Evolutionary conservation across 2,888 invertebrate species (phyloP).

Genomic region (Drosophila mimetica): DNA sequence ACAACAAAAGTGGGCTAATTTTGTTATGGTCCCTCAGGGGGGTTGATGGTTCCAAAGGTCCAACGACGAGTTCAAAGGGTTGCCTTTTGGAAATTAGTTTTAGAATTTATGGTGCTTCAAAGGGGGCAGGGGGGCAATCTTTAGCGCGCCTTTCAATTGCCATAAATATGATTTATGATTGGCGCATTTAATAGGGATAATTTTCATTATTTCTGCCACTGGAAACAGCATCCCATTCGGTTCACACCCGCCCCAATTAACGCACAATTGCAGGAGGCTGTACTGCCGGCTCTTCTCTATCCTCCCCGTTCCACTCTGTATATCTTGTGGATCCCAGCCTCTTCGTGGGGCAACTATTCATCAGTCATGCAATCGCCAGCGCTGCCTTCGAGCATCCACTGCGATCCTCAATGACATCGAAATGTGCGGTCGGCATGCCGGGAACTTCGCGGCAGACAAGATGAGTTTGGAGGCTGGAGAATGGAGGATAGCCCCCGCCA

Average conservation of each 20-base stretch:
- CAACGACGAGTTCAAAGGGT: conserved; percentile 44
- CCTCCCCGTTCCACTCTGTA: neutral
- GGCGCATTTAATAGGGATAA: conserved; percentile 76
- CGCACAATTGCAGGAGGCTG: conserved; percentile 56
- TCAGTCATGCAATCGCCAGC: conserved; percentile 55
- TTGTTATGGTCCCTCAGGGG: conserved; percentile 57
- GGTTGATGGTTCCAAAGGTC: conserved; percentile 31
- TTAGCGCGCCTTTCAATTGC: conserved; percentile 74
- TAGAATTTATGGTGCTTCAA: conserved; percentile 76
- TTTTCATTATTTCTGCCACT: conserved; percentile 47
- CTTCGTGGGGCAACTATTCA: conserved; percentile 43
- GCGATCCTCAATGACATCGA: conserved; percentile 79
- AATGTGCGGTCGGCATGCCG: conserved; percentile 76
- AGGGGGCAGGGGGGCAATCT: conserved; percentile 13
- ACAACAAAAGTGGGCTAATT: conserved; percentile 76
- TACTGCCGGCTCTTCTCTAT: neutral
- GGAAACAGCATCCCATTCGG: conserved; percentile 35
- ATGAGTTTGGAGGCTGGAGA: conserved; percentile 5
- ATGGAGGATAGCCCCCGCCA: conserved; percentile 33
- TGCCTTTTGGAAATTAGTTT: conserved; percentile 79
- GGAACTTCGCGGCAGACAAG: conserved; percentile 44
- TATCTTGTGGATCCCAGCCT: conserved; percentile 5
- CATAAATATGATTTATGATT: conserved; percentile 82
- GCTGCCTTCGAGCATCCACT: conserved; percentile 31
- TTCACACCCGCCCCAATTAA: conserved; percentile 65